A percentile compares a stretch with the other conserved stretches of the same genome.
phyloP scores from a whole-genome alignment of 1,140 invertebrate species.

The Fopius arisanus region DNA sequence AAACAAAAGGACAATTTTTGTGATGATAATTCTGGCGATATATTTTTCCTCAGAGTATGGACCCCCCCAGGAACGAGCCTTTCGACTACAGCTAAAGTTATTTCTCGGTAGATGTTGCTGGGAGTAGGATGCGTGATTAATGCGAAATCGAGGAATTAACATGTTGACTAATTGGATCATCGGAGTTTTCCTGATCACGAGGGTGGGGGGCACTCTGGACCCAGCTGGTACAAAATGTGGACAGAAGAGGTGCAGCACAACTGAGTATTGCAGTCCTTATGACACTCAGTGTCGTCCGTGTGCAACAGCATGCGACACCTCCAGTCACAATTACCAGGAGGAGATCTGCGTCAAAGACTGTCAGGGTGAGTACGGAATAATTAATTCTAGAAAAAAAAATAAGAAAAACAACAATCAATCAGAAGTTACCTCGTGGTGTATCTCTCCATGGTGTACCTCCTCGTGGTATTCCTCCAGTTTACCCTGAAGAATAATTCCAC shows the following conservation, averaged over 20 bases:
- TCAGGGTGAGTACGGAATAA: slow-evolving; percentile 59
- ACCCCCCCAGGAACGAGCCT: not conserved
- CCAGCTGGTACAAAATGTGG: slow-evolving; percentile 62
- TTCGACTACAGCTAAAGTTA: not conserved
- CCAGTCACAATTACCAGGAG: slow-evolving; percentile 62
- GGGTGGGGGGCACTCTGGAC: slow-evolving; percentile 50
- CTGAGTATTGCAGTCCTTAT: slow-evolving; percentile 67
- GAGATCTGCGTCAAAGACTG: slow-evolving; percentile 65
- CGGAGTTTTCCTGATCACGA: slow-evolving; percentile 13
- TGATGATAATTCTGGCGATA: too few species aligned
- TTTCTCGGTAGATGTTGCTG: not conserved
- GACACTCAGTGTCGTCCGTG: slow-evolving; percentile 65
- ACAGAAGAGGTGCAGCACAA: slow-evolving; percentile 59
- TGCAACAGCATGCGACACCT: slow-evolving; percentile 59
- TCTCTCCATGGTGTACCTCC: too few species aligned
- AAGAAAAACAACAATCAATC: too few species aligned
- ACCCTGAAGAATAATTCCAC: too few species aligned
- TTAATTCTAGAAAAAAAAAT: too few species aligned
- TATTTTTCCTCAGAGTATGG: slow-evolving; percentile 1
- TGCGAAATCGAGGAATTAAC: not conserved
- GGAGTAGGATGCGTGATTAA: not conserved
- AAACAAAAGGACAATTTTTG: too few species aligned
- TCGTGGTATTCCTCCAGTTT: too few species aligned
- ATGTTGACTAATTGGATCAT: slow-evolving; percentile 13
- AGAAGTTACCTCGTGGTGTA: too few species aligned